phyloP scores from a whole-genome alignment of 2,113 vertebrate genomes.

The Pseudopodoces humilis region DNA sequence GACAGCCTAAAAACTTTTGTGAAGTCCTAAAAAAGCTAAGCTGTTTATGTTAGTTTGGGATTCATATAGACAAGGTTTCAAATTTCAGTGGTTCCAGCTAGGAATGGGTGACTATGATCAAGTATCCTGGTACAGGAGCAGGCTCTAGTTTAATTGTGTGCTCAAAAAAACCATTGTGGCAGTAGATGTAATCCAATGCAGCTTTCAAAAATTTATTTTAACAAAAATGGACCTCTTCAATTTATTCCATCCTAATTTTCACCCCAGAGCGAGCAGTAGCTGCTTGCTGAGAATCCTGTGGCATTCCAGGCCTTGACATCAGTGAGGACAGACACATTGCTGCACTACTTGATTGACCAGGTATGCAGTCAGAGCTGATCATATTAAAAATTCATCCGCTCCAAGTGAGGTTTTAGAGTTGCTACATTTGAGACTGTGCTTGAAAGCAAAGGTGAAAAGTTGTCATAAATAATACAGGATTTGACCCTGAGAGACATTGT shows the following conservation, averaged over 20 bases:
- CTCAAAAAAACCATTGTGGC: neutral
- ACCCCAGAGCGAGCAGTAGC: neutral
- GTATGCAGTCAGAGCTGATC: neutral
- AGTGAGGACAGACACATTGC: neutral
- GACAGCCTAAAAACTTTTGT: neutral
- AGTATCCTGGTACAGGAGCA: neutral
- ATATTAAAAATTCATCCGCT: neutral
- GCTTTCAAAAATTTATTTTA: neutral
- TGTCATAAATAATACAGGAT: neutral
- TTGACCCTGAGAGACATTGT: neutral
- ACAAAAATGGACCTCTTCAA: neutral
- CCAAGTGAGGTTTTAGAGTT: neutral
- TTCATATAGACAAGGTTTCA: neutral
- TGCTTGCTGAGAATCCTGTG: neutral
- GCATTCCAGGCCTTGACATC: neutral
- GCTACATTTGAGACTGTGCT: neutral
- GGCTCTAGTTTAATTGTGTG: neutral
- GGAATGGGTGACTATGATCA: neutral
- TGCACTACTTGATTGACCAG: neutral
- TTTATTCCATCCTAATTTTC: neutral
- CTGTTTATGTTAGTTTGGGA: neutral
- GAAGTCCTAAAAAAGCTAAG: neutral
- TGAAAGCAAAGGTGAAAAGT: neutral
- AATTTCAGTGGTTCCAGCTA: neutral
- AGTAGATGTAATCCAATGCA: neutral